phyloP scores from a whole-genome alignment of 2,888 invertebrate genomes.

The Agrotis clavis region DNA sequence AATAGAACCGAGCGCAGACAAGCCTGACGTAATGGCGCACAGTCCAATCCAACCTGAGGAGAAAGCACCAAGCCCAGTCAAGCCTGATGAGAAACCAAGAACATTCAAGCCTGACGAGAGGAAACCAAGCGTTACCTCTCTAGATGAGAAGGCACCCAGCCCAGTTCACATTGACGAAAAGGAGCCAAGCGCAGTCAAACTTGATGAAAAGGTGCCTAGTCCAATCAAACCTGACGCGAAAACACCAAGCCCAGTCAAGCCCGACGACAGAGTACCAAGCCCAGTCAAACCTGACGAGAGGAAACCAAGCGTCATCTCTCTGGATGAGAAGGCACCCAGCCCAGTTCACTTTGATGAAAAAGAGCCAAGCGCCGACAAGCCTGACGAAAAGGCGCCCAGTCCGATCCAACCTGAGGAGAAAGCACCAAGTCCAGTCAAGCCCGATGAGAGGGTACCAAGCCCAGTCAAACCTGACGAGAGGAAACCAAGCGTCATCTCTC shows the following conservation, averaged over 20 bases:
- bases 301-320: neutral
- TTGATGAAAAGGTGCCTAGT: too few relatives aligned
- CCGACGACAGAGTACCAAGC: conserved; percentile 28
- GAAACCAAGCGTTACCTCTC: neutral
- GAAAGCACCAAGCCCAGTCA: neutral
- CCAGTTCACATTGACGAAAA: too few relatives aligned
- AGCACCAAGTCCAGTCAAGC: neutral
- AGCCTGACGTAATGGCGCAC: neutral
- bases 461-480: conserved; percentile 33
- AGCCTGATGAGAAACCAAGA: conserved; percentile 16
- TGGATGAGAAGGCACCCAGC: conserved; percentile 15
- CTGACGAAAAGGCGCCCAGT: conserved; percentile 7
- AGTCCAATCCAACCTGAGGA: neutral
- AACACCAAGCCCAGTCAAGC: neutral
- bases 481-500: neutral
- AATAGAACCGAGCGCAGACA: neutral
- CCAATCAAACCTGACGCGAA: neutral
- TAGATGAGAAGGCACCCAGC: neutral
- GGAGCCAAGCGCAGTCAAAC: too few relatives aligned
- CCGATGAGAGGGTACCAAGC: conserved; percentile 5
- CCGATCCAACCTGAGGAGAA: conserved; percentile 2
- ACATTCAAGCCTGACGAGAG: neutral
- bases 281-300: neutral
- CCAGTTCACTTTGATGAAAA: neutral
- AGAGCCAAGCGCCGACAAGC: too few relatives aligned